phyloP scores from a whole-genome alignment of 2,113 vertebrate species.

The Aramus guarauna region DNA sequence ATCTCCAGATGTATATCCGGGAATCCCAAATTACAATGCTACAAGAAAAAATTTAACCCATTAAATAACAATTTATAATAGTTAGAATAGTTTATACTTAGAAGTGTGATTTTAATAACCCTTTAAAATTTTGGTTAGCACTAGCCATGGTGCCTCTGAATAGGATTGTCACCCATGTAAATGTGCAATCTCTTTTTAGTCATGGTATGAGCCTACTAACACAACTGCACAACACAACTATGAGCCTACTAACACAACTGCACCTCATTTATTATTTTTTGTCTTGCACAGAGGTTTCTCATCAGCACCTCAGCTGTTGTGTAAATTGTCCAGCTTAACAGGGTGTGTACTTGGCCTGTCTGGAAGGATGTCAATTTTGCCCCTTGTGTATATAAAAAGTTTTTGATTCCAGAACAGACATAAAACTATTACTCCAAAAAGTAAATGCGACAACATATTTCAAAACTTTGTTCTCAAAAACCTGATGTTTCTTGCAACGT shows the following conservation, averaged over 20 bases:
- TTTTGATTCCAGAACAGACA: not conserved
- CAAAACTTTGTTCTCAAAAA: not conserved
- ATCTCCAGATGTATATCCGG: not conserved
- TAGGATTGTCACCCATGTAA: not conserved
- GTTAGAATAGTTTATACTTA: not conserved
- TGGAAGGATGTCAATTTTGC: not conserved
- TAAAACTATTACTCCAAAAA: not conserved
- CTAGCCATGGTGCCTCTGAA: not conserved
- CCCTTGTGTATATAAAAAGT: fast-evolving
- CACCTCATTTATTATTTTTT: not conserved
- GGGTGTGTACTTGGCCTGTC: not conserved
- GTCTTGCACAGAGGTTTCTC: not conserved
- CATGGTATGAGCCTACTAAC: not conserved
- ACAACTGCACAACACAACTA: not conserved
- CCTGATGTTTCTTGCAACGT: fast-evolving
- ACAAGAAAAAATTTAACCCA: not conserved
- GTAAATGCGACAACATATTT: not conserved
- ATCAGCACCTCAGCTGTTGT: not conserved
- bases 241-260: not conserved
- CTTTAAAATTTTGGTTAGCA: not conserved
- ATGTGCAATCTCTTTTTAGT: not conserved
- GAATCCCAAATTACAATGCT: not conserved
- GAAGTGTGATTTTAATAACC: not conserved
- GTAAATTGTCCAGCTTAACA: not conserved
- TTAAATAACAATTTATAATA: not conserved